phyloP scores from a whole-genome alignment of 2,888 invertebrate species.

The Hypomecis punctinalis region DNA sequence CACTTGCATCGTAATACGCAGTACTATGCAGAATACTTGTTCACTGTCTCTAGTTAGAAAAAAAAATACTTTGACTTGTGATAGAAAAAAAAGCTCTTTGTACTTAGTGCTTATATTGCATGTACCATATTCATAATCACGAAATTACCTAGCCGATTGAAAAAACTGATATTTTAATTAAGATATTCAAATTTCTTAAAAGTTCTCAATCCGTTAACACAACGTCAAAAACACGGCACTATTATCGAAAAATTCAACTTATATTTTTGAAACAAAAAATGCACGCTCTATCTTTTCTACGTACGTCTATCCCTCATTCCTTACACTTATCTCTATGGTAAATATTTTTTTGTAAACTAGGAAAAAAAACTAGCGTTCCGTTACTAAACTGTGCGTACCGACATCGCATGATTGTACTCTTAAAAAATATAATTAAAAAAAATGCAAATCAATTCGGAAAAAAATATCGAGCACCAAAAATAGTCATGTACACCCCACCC shows the following conservation, averaged over 20 bases:
- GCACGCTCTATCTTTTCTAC: conserved; percentile 64
- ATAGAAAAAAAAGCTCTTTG: no score
- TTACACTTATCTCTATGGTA: conserved; percentile 60
- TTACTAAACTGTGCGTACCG: conserved; percentile 52
- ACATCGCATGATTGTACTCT: conserved; percentile 46
- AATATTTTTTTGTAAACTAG: conserved; percentile 51
- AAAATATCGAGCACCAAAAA: conserved; percentile 50
- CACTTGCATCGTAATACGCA: no score
- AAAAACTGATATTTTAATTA: no score
- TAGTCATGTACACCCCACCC: conserved; percentile 43
- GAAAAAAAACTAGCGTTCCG: conserved; percentile 53
- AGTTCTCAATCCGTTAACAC: background rate
- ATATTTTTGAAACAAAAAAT: conserved; percentile 44
- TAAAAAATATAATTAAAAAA: conserved; percentile 44
- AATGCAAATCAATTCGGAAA: conserved; percentile 53
- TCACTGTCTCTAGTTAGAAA: no score
- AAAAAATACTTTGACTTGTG: background rate
- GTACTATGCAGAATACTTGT: no score
- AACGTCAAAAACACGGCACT: background rate
- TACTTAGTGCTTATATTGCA: no score
- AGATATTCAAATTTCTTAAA: background rate
- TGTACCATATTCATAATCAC: no score
- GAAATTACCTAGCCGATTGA: no score
- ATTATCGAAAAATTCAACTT: conserved; percentile 1
- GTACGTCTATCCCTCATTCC: conserved; percentile 59